phyloP scores from a whole-genome alignment of 2,797 vertebrate genomes.

The Gymnoscopelus braueri region DNA sequence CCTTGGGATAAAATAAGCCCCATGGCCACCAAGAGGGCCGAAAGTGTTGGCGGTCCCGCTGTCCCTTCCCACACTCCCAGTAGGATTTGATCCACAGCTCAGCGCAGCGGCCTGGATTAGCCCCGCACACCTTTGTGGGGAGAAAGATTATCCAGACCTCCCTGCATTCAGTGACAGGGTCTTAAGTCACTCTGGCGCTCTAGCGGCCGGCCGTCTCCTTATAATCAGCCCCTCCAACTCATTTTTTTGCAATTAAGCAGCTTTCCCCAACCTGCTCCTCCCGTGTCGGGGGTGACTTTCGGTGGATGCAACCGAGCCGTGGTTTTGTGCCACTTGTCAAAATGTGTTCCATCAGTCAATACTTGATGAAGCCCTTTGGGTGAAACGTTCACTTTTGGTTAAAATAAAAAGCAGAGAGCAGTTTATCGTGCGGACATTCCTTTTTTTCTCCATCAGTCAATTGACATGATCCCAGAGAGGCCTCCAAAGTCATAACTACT shows the following conservation, averaged over 20 bases:
- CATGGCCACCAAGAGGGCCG: constrained; percentile 63
- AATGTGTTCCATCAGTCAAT: constrained; percentile 28
- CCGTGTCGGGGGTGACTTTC: constrained; percentile 49
- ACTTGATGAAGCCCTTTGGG: not conserved
- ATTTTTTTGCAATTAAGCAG: constrained; percentile 81
- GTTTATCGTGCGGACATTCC: too few species aligned
- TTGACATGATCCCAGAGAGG: not conserved
- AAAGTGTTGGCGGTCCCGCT: constrained; percentile 62
- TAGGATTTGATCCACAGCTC: constrained; percentile 79
- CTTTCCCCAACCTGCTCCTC: constrained; percentile 67
- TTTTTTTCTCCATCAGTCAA: constrained; percentile 14
- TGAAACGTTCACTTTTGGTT: too few species aligned
- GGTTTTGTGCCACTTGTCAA: constrained; percentile 40
- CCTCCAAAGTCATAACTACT: too few species aligned
- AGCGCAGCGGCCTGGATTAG: constrained; percentile 80
- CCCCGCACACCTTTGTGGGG: constrained; percentile 81
- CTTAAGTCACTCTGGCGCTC: constrained; percentile 82
- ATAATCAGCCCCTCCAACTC: constrained; percentile 73
- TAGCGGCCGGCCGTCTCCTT: constrained; percentile 72
- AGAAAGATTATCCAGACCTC: constrained; percentile 84
- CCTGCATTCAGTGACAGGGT: constrained; percentile 80
- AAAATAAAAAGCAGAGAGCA: too few species aligned
- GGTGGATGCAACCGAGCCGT: constrained; percentile 22
- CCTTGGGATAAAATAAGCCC: constrained; percentile 55
- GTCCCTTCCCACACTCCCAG: constrained; percentile 83